phyloP scores from a whole-genome alignment of 2,797 vertebrate species.

The Leptatherina wallacei region DNA sequence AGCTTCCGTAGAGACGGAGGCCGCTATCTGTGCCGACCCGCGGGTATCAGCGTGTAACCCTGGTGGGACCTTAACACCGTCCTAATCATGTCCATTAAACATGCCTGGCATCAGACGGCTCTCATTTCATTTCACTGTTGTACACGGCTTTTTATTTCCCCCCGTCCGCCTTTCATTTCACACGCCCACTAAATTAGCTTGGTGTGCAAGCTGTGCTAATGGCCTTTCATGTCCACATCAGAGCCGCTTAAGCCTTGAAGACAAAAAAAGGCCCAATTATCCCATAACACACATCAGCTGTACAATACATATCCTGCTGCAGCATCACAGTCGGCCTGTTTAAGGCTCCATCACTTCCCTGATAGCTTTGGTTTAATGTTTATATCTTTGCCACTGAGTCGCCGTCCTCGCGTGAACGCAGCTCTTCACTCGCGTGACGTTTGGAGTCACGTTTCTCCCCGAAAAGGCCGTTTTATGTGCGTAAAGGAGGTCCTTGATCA shows the following conservation, averaged over 20 bases:
- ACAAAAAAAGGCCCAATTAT: slow-evolving; percentile 76
- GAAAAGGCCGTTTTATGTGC: too few relatives aligned
- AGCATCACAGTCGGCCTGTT: too few relatives aligned
- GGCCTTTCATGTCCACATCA: slow-evolving; percentile 78
- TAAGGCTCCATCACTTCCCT: too few relatives aligned
- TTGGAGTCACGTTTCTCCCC: too few relatives aligned
- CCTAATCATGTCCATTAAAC: slow-evolving; percentile 64
- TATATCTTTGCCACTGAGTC: too few relatives aligned
- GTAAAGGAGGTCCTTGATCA: slow-evolving; percentile 61
- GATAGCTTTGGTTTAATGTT: too few relatives aligned
- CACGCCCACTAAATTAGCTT: slow-evolving; percentile 72
- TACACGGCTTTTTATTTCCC: slow-evolving; percentile 59
- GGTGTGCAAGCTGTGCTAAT: slow-evolving; percentile 73
- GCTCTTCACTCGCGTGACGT: too few relatives aligned
- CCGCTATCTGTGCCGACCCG: too few relatives aligned
- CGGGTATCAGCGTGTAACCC: slow-evolving; percentile 26
- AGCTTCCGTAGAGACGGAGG: too few relatives aligned
- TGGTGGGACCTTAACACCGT: slow-evolving; percentile 34
- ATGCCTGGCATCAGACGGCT: slow-evolving; percentile 49
- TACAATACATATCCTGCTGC: slow-evolving; percentile 13
- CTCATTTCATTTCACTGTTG: slow-evolving; percentile 59
- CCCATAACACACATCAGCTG: slow-evolving; percentile 56
- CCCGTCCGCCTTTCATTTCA: slow-evolving; percentile 63
- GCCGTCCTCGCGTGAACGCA: slow-evolving; percentile 8
- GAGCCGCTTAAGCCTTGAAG: slow-evolving; percentile 69